Conservation (phyloP, 2,888 invertebrate genomes). For the Cerastis rubricosa region DNA sequence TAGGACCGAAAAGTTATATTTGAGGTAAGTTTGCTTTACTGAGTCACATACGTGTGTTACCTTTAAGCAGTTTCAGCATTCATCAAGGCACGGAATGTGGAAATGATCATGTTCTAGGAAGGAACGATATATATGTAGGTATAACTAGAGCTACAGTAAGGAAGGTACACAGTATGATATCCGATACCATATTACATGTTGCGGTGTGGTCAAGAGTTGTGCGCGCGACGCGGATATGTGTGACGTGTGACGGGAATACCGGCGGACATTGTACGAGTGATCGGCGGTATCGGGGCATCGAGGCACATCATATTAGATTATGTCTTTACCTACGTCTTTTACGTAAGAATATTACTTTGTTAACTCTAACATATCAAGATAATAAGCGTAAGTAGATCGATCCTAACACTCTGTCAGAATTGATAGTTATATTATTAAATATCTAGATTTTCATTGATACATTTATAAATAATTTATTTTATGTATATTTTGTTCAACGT, state of each 20-base stretch:
- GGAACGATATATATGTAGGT: conserved; percentile 74
- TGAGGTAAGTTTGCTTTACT: neutral
- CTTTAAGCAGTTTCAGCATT: conserved; percentile 69
- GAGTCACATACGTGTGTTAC: neutral
- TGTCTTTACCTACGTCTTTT: conserved; percentile 82
- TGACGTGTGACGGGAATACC: conserved; percentile 12
- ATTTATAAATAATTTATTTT: conserved; percentile 72
- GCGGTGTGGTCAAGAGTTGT: conserved; percentile 22
- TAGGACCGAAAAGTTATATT: conserved; percentile 2
- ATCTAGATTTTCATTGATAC: conserved; percentile 73
- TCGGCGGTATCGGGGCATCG: conserved; percentile 79
- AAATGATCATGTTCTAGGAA: conserved; percentile 79
- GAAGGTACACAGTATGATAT: conserved; percentile 79
- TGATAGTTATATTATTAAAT: conserved; percentile 71
- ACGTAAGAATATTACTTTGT: conserved; percentile 84
- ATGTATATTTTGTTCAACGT: conserved; percentile 71
- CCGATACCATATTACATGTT: conserved; percentile 80
- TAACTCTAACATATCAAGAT: conserved; percentile 87
- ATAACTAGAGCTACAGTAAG: conserved; percentile 76
- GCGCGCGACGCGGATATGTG: conserved; percentile 47
- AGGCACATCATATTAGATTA: conserved; percentile 87
- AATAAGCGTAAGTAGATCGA: conserved; percentile 89
- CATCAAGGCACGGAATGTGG: conserved; percentile 75
- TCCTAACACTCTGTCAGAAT: conserved; percentile 79
- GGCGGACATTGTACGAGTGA: conserved; percentile 10